Evolutionary conservation across 2,888 invertebrate species (phyloP).

Genomic region (Acleris cristana): DNA sequence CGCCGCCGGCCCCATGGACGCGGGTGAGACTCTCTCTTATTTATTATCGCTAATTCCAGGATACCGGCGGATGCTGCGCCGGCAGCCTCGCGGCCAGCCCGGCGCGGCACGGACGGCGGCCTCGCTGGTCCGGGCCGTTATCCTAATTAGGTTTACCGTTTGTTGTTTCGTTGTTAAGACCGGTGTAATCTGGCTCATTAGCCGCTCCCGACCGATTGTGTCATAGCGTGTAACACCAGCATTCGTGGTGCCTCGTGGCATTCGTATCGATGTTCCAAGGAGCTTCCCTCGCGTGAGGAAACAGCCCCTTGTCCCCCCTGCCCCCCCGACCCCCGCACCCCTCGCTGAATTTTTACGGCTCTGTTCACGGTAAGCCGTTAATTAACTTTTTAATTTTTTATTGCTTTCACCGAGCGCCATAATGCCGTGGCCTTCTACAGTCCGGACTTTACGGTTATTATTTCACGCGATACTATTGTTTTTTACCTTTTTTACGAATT

Average conservation of each 20-base stretch:
- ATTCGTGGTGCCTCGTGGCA: neutral
- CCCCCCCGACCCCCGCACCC: conserved; percentile 2
- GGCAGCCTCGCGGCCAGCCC: neutral
- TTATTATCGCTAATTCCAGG: conserved; percentile 19
- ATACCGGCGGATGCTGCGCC: neutral
- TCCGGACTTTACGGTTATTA: conserved; percentile 39
- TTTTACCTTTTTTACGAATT: conserved; percentile 40
- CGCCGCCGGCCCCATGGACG: conserved; percentile 54
- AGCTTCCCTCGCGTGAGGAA: conserved; percentile 14
- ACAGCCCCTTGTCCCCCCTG: neutral
- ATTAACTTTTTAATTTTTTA: conserved; percentile 45
- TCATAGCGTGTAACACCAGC: neutral
- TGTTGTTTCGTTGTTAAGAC: neutral
- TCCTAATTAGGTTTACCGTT: conserved; percentile 17
- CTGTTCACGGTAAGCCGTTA: conserved; percentile 41
- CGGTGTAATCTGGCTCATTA: neutral
- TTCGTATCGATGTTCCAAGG: neutral
- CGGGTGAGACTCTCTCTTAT: conserved; percentile 56
- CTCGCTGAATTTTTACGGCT: conserved; percentile 42
- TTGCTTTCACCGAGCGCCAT: conserved; percentile 40
- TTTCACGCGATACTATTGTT: conserved; percentile 27
- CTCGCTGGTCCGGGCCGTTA: neutral
- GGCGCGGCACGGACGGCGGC: neutral
- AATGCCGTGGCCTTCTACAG: conserved; percentile 27
- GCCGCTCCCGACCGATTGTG: neutral